A percentile compares a stretch with the other conserved stretches of the same genome.
Conservation (phyloP, 2,113 vertebrate species). For the Chrysemys picta region DNA sequence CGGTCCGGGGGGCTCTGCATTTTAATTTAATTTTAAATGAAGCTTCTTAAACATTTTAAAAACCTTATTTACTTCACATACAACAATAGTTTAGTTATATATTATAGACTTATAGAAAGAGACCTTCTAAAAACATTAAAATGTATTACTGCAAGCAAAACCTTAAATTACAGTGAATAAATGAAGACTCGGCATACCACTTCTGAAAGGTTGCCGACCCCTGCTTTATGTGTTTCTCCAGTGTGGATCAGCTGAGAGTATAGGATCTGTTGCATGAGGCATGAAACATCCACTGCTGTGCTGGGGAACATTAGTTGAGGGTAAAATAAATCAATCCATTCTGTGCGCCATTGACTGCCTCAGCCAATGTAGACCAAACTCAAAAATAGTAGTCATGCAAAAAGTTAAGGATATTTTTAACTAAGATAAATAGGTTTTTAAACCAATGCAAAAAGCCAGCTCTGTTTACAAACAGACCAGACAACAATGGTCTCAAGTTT, state of each 20-base stretch:
- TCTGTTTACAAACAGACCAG: neutral
- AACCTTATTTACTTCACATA: no score
- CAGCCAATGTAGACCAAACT: fast-evolving
- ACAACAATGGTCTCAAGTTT: neutral
- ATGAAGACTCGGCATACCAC: no score
- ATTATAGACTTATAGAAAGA: no score
- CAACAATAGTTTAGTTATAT: no score
- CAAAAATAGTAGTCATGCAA: neutral
- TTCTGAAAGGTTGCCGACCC: no score
- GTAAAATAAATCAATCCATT: neutral
- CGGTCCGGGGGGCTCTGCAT: no score
- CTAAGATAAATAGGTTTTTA: neutral
- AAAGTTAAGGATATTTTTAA: neutral
- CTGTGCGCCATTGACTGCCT: neutral
- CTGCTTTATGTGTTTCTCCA: neutral
- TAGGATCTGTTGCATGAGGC: neutral
- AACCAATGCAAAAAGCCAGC: neutral
- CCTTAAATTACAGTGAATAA: no score
- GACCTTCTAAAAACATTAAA: no score
- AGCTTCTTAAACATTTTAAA: no score
- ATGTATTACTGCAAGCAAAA: no score
- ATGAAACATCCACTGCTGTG: neutral
- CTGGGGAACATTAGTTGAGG: neutral
- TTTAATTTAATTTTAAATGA: no score
- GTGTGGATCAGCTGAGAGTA: neutral